Percentiles rank a stretch among this genome's conserved stretches.
These are phyloP conservation scores for Sarcophaga variegata DNA, from an alignment of 2,888 invertebrate species.

Conservation along the genomic window DNA sequence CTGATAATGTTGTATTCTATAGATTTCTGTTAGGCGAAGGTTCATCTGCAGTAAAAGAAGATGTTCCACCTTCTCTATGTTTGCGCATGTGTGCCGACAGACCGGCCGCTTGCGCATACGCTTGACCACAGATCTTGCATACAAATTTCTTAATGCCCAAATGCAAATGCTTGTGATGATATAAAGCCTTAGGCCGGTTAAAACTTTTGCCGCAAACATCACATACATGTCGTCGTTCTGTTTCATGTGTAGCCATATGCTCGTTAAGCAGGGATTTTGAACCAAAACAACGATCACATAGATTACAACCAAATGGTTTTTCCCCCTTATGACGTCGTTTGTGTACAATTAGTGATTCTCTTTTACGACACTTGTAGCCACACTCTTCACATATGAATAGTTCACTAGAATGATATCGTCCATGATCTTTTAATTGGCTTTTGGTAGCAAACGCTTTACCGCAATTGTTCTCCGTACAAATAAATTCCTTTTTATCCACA, in stretches of 20 bases:
- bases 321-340: constrained; percentile 78
- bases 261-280: constrained; percentile 68
- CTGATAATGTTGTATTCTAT: background rate
- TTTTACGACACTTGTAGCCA: constrained; percentile 70
- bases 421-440: constrained; percentile 72
- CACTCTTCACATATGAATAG: constrained; percentile 69
- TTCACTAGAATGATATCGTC: constrained; percentile 55
- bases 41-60: constrained; percentile 7
- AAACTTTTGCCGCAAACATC: constrained; percentile 74
- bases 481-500: constrained; percentile 61
- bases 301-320: constrained; percentile 73
- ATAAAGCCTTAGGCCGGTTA: constrained; percentile 74
- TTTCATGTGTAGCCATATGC: constrained; percentile 71
- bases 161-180: constrained; percentile 75
- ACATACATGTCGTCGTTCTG: constrained; percentile 71
- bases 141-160: constrained; percentile 75
- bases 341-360: constrained; percentile 76
- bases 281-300: constrained; percentile 68
- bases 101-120: constrained; percentile 75
- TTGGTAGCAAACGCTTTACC: constrained; percentile 75
- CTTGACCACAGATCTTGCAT: constrained; percentile 73
- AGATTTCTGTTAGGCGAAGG: constrained; percentile 15
- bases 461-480: constrained; percentile 74
- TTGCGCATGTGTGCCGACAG: constrained; percentile 74
- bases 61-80: constrained; percentile 56